phyloP scores from a whole-genome alignment of 2,888 invertebrate species.

The Blastobasis lacticolella region DNA sequence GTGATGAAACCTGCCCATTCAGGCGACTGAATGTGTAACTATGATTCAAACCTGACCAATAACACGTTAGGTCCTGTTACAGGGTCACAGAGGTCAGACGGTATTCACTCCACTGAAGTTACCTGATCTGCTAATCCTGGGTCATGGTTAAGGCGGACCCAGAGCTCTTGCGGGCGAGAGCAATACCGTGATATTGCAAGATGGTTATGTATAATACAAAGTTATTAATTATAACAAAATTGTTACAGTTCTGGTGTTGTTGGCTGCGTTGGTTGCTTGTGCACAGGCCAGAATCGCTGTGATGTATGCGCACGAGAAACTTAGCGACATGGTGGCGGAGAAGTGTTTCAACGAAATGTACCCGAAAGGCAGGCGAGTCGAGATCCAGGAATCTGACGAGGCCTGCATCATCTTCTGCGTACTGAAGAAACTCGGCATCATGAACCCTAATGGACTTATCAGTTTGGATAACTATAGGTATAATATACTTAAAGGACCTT shows the following conservation, averaged over 20 bases:
- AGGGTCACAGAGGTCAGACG: no score
- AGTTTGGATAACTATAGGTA: constrained; percentile 59
- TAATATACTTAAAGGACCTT: no score
- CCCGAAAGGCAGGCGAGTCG: constrained; percentile 39
- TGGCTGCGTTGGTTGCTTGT: constrained; percentile 24
- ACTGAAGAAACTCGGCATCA: constrained; percentile 58
- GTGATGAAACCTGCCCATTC: no score
- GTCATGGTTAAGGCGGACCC: no score
- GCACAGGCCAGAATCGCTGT: constrained; percentile 47
- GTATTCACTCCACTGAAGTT: no score
- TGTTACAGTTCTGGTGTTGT: constrained; percentile 1
- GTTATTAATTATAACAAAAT: background rate
- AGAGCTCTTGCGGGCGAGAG: no score
- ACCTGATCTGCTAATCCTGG: no score
- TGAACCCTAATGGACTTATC: constrained; percentile 45
- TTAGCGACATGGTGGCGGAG: constrained; percentile 46
- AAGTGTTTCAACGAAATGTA: constrained; percentile 60
- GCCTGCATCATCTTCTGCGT: constrained; percentile 63
- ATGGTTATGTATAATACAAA: no score
- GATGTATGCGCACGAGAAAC: constrained; percentile 61
- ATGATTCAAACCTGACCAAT: no score
- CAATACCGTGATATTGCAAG: no score
- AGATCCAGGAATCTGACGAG: constrained; percentile 57
- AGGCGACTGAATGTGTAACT: no score
- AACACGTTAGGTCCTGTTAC: no score